A percentile compares a stretch with the other conserved stretches of the same genome.
Evolutionary conservation across 1,140 invertebrate species (phyloP).

Genomic region (Argopecten irradians): DNA sequence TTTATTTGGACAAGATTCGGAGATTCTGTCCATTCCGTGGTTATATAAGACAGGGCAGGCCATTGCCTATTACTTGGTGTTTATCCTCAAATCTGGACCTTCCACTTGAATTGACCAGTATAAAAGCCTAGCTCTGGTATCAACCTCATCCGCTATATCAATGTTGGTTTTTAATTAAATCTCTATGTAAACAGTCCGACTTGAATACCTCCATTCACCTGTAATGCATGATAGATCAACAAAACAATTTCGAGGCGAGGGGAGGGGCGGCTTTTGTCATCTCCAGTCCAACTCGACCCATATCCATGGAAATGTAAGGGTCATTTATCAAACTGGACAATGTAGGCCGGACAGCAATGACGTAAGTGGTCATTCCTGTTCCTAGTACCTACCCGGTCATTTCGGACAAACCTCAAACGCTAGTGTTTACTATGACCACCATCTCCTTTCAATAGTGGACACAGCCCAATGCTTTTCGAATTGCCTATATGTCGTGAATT

Average conservation of each 20-base stretch:
- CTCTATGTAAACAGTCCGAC: constrained; percentile 5
- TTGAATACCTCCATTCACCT: neutral
- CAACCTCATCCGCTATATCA: constrained; percentile 20
- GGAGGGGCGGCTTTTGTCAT: neutral
- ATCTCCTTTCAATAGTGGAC: too few species aligned
- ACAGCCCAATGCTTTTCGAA: too few species aligned
- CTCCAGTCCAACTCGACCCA: constrained; percentile 9
- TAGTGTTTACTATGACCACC: neutral
- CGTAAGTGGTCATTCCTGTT: constrained; percentile 14
- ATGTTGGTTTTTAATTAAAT: constrained; percentile 23
- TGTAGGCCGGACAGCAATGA: neutral
- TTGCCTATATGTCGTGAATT: too few species aligned
- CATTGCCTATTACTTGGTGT: neutral
- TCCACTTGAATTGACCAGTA: neutral
- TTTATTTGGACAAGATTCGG: constrained; percentile 1
- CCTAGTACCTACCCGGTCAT: neutral
- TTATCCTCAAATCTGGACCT: neutral
- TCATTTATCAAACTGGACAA: constrained; percentile 11
- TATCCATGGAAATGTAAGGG: neutral
- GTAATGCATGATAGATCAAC: constrained; percentile 14
- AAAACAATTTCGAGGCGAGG: neutral
- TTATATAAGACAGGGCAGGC: neutral
- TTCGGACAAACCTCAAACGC: neutral
- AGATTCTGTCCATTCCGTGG: neutral
- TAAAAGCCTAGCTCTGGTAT: neutral